These are phyloP conservation scores for Volucella inanis DNA, from an alignment of 2,888 invertebrate genomes.

Conservation along the genomic window DNA sequence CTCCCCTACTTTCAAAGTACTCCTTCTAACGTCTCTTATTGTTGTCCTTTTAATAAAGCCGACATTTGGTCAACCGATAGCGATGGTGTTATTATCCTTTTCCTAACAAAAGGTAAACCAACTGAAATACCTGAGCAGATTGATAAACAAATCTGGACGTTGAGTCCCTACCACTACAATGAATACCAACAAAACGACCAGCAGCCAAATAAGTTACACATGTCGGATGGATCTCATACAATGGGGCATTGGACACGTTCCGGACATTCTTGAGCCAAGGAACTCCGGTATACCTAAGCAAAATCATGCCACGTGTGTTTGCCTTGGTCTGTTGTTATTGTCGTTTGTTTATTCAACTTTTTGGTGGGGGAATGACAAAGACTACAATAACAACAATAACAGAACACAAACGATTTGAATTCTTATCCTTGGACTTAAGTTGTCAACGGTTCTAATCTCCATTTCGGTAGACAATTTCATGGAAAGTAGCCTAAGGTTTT, in stretches of 20 bases:
- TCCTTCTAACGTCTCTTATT: constrained; percentile 9
- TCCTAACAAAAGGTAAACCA: constrained; percentile 34
- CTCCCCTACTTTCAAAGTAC: not conserved
- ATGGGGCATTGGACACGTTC: constrained; percentile 55
- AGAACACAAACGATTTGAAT: constrained; percentile 58
- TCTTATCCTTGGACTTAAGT: constrained; percentile 69
- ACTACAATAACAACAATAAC: too few species aligned
- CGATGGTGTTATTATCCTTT: constrained; percentile 42
- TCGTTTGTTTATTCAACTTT: constrained; percentile 48
- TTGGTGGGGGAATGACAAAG: not conserved
- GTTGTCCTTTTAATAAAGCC: constrained; percentile 46
- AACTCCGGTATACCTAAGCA: not conserved
- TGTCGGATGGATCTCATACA: constrained; percentile 42
- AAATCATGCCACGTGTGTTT: not conserved
- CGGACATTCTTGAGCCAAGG: constrained; percentile 37
- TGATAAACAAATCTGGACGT: constrained; percentile 62
- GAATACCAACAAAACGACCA: not conserved
- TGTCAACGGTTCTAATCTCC: constrained; percentile 71
- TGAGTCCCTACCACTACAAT: not conserved
- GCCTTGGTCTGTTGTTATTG: constrained; percentile 31
- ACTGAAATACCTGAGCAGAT: constrained; percentile 49
- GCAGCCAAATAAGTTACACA: constrained; percentile 14
- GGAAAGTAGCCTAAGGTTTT: constrained; percentile 1
- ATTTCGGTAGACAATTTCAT: constrained; percentile 60
- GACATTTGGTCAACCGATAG: constrained; percentile 12